These are phyloP conservation scores for Malacoraja senta DNA, from an alignment of 2,797 vertebrate genomes.

Conservation along the genomic window DNA sequence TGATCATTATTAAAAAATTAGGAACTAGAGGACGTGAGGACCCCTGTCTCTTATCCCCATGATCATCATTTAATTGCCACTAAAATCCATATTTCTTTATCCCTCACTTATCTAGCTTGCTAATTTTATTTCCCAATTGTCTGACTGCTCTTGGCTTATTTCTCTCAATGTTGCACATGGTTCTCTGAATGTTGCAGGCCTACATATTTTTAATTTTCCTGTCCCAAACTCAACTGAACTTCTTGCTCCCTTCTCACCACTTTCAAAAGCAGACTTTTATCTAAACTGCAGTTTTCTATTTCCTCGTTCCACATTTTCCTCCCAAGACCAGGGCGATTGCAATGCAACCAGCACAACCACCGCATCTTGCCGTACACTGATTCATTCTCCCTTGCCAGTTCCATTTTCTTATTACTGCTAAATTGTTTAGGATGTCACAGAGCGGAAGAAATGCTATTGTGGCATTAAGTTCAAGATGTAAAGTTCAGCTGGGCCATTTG, in stretches of 20 bases:
- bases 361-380: background rate
- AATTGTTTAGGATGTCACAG: background rate
- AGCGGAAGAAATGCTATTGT: background rate
- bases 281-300: background rate
- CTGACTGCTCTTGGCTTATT: background rate
- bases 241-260: too few species aligned
- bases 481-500: background rate
- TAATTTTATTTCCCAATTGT: background rate
- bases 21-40: background rate
- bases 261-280: too few species aligned
- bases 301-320: background rate
- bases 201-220: background rate
- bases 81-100: background rate
- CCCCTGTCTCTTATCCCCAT: background rate
- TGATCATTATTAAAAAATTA: background rate
- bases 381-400: background rate
- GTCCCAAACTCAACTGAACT: too few species aligned
- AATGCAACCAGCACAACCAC: background rate
- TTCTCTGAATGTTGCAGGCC: background rate
- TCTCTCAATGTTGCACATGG: background rate
- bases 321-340: background rate
- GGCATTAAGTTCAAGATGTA: background rate
- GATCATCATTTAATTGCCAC: background rate
- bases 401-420: background rate
- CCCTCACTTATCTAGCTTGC: background rate